These are phyloP conservation scores for Prinia subflava DNA, from an alignment of 2,113 vertebrate species.

Conservation along the genomic window DNA sequence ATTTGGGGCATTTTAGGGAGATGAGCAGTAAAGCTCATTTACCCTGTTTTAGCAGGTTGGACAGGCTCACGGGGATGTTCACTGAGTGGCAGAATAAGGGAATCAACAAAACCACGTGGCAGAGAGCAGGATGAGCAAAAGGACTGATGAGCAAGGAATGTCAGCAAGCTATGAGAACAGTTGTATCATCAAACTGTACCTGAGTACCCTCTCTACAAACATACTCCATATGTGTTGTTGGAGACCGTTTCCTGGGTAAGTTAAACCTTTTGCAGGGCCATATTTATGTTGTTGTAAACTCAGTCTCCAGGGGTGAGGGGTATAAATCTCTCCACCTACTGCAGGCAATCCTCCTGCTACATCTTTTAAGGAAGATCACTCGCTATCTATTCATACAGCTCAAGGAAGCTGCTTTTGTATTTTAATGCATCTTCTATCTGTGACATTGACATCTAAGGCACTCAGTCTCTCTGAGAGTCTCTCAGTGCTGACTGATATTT, in stretches of 20 bases:
- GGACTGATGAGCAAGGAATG: not conserved
- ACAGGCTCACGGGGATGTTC: not conserved
- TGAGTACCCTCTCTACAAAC: not conserved
- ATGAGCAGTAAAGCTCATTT: not conserved
- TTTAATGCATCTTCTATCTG: slow-evolving; percentile 20
- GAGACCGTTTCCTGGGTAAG: not conserved
- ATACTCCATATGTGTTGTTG: not conserved
- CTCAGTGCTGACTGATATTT: slow-evolving; percentile 21
- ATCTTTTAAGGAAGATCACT: not conserved
- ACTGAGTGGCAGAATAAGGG: not conserved
- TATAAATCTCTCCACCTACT: not conserved
- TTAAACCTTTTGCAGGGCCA: not conserved
- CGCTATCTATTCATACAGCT: slow-evolving; percentile 1
- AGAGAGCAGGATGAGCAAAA: not conserved
- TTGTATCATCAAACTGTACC: not conserved
- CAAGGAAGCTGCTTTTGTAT: slow-evolving; percentile 38
- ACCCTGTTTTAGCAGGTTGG: not conserved
- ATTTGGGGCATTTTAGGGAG: not conserved
- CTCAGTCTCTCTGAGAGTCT: not conserved
- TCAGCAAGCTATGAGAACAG: not conserved
- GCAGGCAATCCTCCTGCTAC: not conserved
- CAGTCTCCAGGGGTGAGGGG: not conserved
- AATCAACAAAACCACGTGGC: not conserved
- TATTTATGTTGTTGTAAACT: not conserved
- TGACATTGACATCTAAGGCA: not conserved